Evolutionary conservation across 2,888 invertebrate species (phyloP), one percentile per base, ranked within the genome.

Genomic region (Oscheius sp.): DNA sequence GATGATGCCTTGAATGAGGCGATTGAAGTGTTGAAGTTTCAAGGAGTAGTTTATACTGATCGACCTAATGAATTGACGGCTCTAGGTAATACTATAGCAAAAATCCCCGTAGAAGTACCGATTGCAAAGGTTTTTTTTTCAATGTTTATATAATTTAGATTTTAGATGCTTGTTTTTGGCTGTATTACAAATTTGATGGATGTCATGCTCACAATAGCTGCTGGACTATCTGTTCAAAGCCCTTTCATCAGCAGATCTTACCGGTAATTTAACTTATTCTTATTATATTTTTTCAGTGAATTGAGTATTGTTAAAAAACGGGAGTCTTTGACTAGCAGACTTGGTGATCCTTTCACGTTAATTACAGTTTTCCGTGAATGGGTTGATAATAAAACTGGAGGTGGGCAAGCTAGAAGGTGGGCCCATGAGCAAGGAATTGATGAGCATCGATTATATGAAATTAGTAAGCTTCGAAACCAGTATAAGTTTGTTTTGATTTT

Each of bases 381-480:
- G 84, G 75, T 83, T 3, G 68, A 87, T 80, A 85, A 87, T 33
- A 88, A 88, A 74, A 85, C 86, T 22, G 85, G 73, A 44, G 76
- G 75, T 17, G 79, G 80, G 30, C 72, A 72, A 22, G 71, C 87
- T 0, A 89, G 91, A 49, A 90, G 91, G 69, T 98, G 98, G 97
- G 94, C 95, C 80, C 90, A 90, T 74, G 90, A 92, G 67, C 89
- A 94, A 67, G 95, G 95, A 0, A 89, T 98, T 6, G 97, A 98
- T 87, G 97, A 98, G 86, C 96, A 98, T 87, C 89, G 98, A 24
- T 92, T 98, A 83, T 98, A 96, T 85, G 98, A 98, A 88, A 92
- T 95, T 83, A 93, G 93, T 0, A 97, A 97, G 88, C 88, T 98
- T 5, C 90, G 94, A 36, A 90, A 91, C 26, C 98, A 98, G 87